Evolutionary conservation across 1,140 invertebrate genomes (phyloP), one percentile per base, ranked within the genome.

Genomic region (Hirudo medicinalis): DNA sequence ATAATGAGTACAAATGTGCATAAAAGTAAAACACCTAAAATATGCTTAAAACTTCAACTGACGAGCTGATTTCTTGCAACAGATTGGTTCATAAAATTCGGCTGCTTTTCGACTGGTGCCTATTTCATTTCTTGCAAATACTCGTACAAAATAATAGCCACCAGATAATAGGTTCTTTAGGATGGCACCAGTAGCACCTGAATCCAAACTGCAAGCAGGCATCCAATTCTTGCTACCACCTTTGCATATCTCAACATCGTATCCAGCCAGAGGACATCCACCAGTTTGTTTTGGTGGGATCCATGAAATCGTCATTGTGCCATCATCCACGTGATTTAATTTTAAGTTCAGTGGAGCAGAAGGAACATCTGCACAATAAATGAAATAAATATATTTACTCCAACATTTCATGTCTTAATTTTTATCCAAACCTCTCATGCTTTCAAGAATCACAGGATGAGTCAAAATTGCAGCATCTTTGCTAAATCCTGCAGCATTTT

Each of bases 21-120:
- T 63, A 15, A 15, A 63, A 25, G 5, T 63, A 63, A 36, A 22
- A 40, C n/a, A 49, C 49, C 19, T 15, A 68, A 68, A 43, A 36
- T 32, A 63, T 36, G 40, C 15, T 32, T 13, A 36, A 43, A 68
- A n/a, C 67, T 6, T 22, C 15, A n/a, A 76, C 80, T 76, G 84
- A 96, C 92, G 91, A 82, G 92, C 96, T 73, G 92, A 93, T 82
- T 91, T 92, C 82, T 96, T 96, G 0, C 91, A 91, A 40, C 90
- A 83, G 9, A 74, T 60, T 2, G 73, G 73, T 49, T 63, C 70
- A 9, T 36, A 36, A 25, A 74, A 53, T 29, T 74, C 73, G 53
- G 73, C 73, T 27, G 54, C 66, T 54, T 54, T 32, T 54, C 54
- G 55, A 9, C 70, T 68, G 15, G 67, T 19, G 8, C 73, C 73